phyloP scores from a whole-genome alignment of 2,113 vertebrate species.

The Semicossyphus pulcher region DNA sequence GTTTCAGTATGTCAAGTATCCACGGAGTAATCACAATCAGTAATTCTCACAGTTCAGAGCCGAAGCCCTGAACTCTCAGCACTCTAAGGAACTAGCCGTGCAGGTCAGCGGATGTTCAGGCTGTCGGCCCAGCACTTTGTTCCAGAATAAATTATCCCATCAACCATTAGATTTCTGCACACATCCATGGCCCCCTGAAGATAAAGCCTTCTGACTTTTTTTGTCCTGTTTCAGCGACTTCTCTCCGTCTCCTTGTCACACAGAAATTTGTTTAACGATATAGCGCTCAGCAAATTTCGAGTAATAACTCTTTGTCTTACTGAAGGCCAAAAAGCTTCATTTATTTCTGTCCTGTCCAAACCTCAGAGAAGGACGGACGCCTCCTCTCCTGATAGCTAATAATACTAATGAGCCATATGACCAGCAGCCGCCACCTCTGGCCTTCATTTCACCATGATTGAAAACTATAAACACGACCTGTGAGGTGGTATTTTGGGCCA shows the following conservation, averaged over 20 bases:
- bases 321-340: constrained; percentile 49
- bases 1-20: constrained; percentile 88
- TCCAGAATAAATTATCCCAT: not conserved
- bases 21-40: constrained; percentile 85
- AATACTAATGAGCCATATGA: constrained; percentile 56
- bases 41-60: constrained; percentile 50
- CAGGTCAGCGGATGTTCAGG: too few relatives aligned
- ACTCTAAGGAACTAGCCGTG: too few relatives aligned
- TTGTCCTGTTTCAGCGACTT: not conserved
- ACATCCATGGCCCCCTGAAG: not conserved
- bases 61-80: constrained; percentile 13
- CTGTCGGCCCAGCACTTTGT: not conserved
- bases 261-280: constrained; percentile 4
- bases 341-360: constrained; percentile 63
- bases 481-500: constrained; percentile 14
- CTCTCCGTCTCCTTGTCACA: not conserved
- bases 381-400: constrained; percentile 48
- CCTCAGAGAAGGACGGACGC: constrained; percentile 36
- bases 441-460: constrained; percentile 13
- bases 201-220: not conserved
- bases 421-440: not conserved
- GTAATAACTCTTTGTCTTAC: constrained; percentile 55
- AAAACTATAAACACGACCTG: constrained; percentile 22
- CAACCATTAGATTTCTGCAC: not conserved
- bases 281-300: not conserved